phyloP scores from a whole-genome alignment of 1,140 invertebrate genomes.

The Hirudo medicinalis region DNA sequence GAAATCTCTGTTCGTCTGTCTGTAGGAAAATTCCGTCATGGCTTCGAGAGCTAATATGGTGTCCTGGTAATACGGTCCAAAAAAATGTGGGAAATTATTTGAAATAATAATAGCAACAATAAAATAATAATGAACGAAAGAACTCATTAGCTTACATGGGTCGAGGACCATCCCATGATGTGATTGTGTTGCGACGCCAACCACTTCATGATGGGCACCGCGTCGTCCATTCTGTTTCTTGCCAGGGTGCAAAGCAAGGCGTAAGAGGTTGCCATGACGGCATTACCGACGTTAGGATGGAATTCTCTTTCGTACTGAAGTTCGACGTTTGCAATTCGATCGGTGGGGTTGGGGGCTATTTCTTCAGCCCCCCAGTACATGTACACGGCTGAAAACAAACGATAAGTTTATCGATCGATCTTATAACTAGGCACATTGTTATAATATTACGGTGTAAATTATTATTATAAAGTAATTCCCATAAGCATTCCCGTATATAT shows the following conservation, averaged over 20 bases:
- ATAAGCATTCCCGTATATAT: no score
- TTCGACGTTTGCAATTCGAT: constrained; percentile 51
- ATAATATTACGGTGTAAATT: no score
- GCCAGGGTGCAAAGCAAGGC: constrained; percentile 64
- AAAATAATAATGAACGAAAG: not conserved
- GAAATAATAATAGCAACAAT: not conserved
- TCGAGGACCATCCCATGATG: constrained; percentile 20
- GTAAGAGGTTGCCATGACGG: constrained; percentile 82
- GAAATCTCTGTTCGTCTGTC: constrained; percentile 71
- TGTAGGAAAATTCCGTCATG: constrained; percentile 72
- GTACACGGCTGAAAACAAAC: constrained; percentile 26
- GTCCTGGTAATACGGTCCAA: constrained; percentile 50
- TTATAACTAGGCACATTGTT: no score
- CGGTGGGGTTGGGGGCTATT: constrained; percentile 29
- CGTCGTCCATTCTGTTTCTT: constrained; percentile 25
- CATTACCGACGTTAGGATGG: constrained; percentile 68
- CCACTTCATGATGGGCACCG: constrained; percentile 69
- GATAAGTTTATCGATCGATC: no score
- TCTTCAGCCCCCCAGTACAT: constrained; percentile 34
- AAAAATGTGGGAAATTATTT: not conserved
- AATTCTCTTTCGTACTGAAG: constrained; percentile 67
- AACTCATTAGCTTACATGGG: constrained; percentile 6
- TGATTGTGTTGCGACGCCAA: constrained; percentile 63
- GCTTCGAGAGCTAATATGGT: constrained; percentile 76
- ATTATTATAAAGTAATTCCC: no score